phyloP scores from a whole-genome alignment of 2,888 invertebrate species.

The Allacma fusca region DNA sequence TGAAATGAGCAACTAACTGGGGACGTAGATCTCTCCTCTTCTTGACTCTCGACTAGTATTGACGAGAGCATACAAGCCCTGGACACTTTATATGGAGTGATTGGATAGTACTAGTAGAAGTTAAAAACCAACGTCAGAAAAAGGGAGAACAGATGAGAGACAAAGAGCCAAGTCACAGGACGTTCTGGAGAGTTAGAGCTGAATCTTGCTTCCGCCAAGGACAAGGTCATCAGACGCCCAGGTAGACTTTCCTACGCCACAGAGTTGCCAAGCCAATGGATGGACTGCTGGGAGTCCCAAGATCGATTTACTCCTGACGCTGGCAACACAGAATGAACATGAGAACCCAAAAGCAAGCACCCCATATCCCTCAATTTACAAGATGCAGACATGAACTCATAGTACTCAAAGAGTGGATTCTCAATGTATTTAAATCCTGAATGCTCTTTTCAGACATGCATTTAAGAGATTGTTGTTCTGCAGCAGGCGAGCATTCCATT shows the following conservation, averaged over 20 bases:
- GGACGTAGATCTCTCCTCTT: too few relatives aligned
- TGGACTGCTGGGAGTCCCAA: not conserved
- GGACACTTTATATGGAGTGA: not conserved
- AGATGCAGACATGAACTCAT: slow-evolving; percentile 10
- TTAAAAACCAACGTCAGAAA: slow-evolving; percentile 3
- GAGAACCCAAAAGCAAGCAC: not conserved
- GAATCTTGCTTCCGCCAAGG: slow-evolving; percentile 59
- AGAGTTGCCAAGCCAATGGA: slow-evolving; percentile 48
- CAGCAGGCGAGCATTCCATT: not conserved
- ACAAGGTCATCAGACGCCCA: slow-evolving; percentile 58
- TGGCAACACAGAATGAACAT: slow-evolving; percentile 1
- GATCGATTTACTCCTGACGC: not conserved
- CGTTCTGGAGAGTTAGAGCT: slow-evolving; percentile 33
- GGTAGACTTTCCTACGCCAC: slow-evolving; percentile 60
- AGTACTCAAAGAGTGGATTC: not conserved
- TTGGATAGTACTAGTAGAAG: not conserved
- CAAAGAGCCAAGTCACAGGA: not conserved
- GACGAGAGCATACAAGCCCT: too few relatives aligned
- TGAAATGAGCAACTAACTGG: too few relatives aligned
- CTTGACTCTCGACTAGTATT: too few relatives aligned
- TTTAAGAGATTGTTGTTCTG: slow-evolving; percentile 7
- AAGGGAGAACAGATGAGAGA: slow-evolving; percentile 10
- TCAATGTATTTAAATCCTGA: not conserved
- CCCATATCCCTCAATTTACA: slow-evolving; percentile 11
- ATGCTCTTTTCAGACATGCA: slow-evolving; percentile 9